Percentiles rank a stretch among this genome's conserved stretches.
Evolutionary conservation across 2,797 vertebrate species (phyloP).

Genomic region (Argyrosomus regius): DNA sequence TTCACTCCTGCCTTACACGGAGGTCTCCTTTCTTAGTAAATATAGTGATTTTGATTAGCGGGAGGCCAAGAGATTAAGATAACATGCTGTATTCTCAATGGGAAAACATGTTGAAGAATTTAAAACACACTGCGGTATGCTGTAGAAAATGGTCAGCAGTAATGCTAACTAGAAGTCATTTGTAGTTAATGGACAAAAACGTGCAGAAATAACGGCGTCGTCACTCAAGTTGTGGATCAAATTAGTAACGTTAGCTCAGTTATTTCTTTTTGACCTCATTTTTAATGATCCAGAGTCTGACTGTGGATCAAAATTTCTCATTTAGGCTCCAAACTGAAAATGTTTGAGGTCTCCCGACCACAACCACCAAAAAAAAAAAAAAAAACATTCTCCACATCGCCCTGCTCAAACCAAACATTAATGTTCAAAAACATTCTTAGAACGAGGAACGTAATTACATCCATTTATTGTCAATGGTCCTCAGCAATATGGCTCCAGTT

Average conservation of each 20-base stretch:
- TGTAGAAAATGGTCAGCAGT: background rate
- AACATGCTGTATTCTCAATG: background rate
- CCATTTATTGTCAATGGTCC: constrained; percentile 53
- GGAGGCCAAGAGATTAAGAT: background rate
- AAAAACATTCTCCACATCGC: constrained; percentile 46
- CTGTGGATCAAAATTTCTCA: constrained; percentile 13
- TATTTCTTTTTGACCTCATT: background rate
- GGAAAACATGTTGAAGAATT: background rate
- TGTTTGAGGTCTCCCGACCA: constrained; percentile 34
- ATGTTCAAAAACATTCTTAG: constrained; percentile 44
- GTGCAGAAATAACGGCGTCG: constrained; percentile 2
- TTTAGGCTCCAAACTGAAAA: constrained; percentile 30
- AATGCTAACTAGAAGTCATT: background rate
- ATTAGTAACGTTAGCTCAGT: background rate
- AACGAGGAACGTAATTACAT: constrained; percentile 42
- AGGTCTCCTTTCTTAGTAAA: background rate
- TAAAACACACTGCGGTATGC: background rate
- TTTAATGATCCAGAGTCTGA: constrained; percentile 8
- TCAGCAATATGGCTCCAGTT: constrained; percentile 24
- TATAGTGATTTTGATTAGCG: background rate
- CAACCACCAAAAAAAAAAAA: constrained; percentile 16
- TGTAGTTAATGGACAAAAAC: constrained; percentile 4
- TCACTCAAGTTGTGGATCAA: constrained; percentile 13
- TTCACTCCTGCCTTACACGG: background rate
- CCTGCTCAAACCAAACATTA: constrained; percentile 33